Conservation (phyloP, 2,888 invertebrate species). For the Polymixis flavicincta region DNA sequence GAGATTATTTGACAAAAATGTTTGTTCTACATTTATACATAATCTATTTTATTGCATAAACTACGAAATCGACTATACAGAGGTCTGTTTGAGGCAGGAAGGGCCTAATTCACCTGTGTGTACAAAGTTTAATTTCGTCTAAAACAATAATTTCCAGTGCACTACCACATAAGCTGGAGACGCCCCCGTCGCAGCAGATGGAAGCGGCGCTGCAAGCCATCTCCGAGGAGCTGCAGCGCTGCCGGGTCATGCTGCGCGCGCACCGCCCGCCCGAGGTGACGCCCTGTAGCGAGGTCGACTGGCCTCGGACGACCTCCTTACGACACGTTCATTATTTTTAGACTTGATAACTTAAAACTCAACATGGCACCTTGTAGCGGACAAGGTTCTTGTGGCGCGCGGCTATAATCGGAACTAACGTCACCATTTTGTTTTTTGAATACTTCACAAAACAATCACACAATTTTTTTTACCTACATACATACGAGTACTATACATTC, state of each 20-base stretch:
- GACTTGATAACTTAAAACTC: neutral
- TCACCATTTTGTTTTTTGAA: neutral
- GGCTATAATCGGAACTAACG: neutral
- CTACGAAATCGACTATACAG: no score
- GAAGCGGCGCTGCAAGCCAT: slow-evolving; percentile 76
- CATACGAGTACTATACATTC: no score
- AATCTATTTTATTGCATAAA: no score
- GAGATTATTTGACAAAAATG: no score
- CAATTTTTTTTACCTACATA: no score
- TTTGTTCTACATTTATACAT: no score
- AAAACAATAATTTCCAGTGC: slow-evolving; percentile 6
- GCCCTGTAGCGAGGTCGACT: neutral
- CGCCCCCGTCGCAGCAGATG: slow-evolving; percentile 68
- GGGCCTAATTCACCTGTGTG: neutral
- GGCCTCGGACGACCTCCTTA: neutral
- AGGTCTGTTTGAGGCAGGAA: no score
- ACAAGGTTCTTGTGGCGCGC: neutral
- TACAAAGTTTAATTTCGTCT: neutral
- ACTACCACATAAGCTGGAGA: slow-evolving; percentile 4
- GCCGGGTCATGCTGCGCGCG: slow-evolving; percentile 72
- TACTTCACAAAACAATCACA: no score
- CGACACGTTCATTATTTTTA: neutral
- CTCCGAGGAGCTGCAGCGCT: slow-evolving; percentile 76
- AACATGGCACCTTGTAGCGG: neutral
- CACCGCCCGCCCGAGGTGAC: slow-evolving; percentile 64